Percentiles rank a stretch among this genome's conserved stretches.
These are phyloP conservation scores for Trichopoda pennipes DNA, from an alignment of 2,888 invertebrate genomes.

Conservation along the genomic window DNA sequence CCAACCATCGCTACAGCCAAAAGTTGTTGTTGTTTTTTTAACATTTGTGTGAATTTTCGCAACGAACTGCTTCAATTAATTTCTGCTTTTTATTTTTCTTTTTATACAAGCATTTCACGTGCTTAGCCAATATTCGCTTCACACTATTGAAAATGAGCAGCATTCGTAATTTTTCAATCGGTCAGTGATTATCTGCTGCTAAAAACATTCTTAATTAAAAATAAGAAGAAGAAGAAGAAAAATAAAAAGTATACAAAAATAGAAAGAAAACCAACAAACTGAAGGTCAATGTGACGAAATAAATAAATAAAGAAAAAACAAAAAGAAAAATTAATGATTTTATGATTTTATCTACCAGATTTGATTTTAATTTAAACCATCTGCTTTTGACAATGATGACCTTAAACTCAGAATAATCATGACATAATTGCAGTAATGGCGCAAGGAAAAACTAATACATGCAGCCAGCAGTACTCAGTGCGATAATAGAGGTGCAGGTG, in stretches of 20 bases:
- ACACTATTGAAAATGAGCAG: neutral
- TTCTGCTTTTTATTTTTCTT: neutral
- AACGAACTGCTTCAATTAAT: neutral
- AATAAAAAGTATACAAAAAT: neutral
- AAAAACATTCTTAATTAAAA: slow-evolving; percentile 23
- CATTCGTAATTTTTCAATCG: neutral
- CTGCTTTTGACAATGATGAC: slow-evolving; percentile 28
- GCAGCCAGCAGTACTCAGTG: no score
- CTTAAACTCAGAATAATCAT: slow-evolving; percentile 21
- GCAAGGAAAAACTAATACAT: neutral
- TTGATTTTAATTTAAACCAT: slow-evolving; percentile 27
- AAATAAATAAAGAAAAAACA: neutral
- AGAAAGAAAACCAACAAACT: neutral
- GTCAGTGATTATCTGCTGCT: neutral
- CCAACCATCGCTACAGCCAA: neutral
- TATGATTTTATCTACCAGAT: slow-evolving; percentile 1
- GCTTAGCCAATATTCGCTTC: neutral
- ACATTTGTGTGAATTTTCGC: neutral
- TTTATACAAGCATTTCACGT: neutral
- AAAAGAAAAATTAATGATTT: neutral
- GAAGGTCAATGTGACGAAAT: slow-evolving; percentile 27
- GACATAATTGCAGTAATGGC: neutral
- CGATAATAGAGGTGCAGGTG: no score
- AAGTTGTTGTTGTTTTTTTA: neutral
- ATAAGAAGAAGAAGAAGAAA: neutral